Percentiles rank a stretch among this genome's conserved stretches.
These are phyloP conservation scores for Acrossocheilus wenchowensis DNA, from an alignment of 2,797 vertebrate genomes.

Conservation along the genomic window DNA sequence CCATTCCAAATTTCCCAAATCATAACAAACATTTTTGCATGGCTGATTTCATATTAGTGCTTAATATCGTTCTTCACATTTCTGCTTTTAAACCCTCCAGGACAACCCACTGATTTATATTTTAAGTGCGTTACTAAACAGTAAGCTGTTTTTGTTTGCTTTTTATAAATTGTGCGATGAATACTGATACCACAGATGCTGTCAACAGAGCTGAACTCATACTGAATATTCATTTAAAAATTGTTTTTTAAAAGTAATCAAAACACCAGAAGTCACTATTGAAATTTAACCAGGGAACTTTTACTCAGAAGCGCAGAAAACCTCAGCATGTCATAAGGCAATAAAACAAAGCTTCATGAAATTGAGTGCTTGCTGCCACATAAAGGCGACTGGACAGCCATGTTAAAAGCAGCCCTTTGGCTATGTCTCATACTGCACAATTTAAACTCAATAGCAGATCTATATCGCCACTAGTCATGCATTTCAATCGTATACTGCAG, in stretches of 20 bases:
- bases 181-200: neutral
- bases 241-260: neutral
- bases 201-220: neutral
- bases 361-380: neutral
- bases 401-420: slow-evolving; percentile 17
- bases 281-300: neutral
- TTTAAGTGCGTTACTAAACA: neutral
- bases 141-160: neutral
- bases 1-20: neutral
- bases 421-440: neutral
- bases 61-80: neutral
- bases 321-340: neutral
- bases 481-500: neutral
- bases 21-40: neutral
- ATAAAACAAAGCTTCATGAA: slow-evolving; percentile 16
- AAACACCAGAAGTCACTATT: neutral
- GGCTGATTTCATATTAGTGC: neutral
- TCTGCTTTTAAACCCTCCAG: neutral
- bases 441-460: slow-evolving; percentile 9
- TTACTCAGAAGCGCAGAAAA: slow-evolving; percentile 11
- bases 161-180: neutral
- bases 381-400: neutral
- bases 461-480: slow-evolving; percentile 26
- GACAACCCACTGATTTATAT: neutral
- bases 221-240: neutral